Evolutionary conservation across 2,888 invertebrate species (phyloP).

Genomic region (Epicampocera succincta): DNA sequence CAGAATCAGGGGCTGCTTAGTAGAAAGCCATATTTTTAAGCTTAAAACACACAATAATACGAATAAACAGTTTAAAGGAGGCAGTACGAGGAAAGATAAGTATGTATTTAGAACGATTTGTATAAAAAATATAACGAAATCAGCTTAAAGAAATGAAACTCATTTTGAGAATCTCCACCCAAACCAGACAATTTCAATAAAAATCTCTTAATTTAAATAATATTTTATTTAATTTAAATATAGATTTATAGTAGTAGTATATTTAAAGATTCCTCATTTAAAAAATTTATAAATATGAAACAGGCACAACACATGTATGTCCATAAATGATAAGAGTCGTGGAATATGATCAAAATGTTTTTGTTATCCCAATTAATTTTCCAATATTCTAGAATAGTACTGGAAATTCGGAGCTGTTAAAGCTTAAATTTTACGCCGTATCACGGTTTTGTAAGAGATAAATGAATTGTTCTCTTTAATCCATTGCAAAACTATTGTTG

Average conservation of each 20-base stretch:
- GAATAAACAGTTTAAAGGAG: slow-evolving; percentile 11
- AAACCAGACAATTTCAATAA: slow-evolving; percentile 42
- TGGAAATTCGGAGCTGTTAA: no score
- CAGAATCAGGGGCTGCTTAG: slow-evolving; percentile 57
- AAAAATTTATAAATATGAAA: not conserved
- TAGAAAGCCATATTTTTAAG: slow-evolving; percentile 69
- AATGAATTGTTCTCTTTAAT: no score
- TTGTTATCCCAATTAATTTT: no score
- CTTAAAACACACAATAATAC: slow-evolving; percentile 45
- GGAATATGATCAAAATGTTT: not conserved
- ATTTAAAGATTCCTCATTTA: slow-evolving; percentile 33
- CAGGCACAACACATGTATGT: slow-evolving; percentile 5
- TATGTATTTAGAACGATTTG: slow-evolving; percentile 42
- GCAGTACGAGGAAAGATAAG: not conserved
- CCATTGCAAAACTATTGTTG: no score
- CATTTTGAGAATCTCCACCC: slow-evolving; percentile 67
- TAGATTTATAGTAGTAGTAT: slow-evolving; percentile 33
- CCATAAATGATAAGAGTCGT: not conserved
- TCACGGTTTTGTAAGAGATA: no score
- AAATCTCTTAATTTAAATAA: slow-evolving; percentile 47
- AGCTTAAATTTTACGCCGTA: no score
- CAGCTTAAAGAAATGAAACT: slow-evolving; percentile 70
- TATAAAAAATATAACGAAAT: slow-evolving; percentile 54
- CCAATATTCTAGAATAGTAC: no score
- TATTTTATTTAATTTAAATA: slow-evolving; percentile 38